Evolutionary conservation across 2,888 invertebrate genomes (phyloP).

Genomic region (Epirrhoe alternata): DNA sequence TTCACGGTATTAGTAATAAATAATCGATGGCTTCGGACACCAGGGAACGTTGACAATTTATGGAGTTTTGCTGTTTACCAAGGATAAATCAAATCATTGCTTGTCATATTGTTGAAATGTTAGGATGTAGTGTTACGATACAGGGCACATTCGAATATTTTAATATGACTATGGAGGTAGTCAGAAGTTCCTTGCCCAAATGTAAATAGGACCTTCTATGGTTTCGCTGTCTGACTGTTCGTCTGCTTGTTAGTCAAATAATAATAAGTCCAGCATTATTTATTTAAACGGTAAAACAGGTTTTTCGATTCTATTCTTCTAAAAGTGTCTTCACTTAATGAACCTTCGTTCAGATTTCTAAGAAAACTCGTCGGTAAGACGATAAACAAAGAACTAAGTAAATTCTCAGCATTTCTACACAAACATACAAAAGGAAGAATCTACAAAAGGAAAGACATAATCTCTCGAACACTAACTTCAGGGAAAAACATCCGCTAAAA

Average conservation of each 20-base stretch:
- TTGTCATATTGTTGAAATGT: slow-evolving; percentile 13
- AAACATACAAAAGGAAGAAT: slow-evolving; percentile 26
- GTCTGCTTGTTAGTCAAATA: too few relatives aligned
- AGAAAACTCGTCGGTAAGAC: not conserved
- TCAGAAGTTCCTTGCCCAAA: not conserved
- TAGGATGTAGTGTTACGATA: not conserved
- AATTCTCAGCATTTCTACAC: slow-evolving; percentile 4
- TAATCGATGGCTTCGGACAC: slow-evolving; percentile 33
- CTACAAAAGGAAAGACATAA: slow-evolving; percentile 37
- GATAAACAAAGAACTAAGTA: slow-evolving; percentile 15
- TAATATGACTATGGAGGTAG: not conserved
- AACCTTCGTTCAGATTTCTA: too few relatives aligned
- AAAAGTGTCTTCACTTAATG: too few relatives aligned
- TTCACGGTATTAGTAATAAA: slow-evolving; percentile 39
- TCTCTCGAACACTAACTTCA: slow-evolving; percentile 30
- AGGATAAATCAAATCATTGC: slow-evolving; percentile 30
- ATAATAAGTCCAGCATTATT: too few relatives aligned
- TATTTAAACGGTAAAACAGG: too few relatives aligned
- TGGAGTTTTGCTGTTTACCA: slow-evolving; percentile 34
- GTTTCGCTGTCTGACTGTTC: too few relatives aligned
- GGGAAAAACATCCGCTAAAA: slow-evolving; percentile 59
- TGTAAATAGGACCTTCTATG: too few relatives aligned
- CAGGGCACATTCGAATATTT: too few relatives aligned
- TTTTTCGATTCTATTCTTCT: too few relatives aligned
- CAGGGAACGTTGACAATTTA: slow-evolving; percentile 37